Conservation (phyloP, 1,140 invertebrate species). For the Aporrectodea caliginosa region DNA sequence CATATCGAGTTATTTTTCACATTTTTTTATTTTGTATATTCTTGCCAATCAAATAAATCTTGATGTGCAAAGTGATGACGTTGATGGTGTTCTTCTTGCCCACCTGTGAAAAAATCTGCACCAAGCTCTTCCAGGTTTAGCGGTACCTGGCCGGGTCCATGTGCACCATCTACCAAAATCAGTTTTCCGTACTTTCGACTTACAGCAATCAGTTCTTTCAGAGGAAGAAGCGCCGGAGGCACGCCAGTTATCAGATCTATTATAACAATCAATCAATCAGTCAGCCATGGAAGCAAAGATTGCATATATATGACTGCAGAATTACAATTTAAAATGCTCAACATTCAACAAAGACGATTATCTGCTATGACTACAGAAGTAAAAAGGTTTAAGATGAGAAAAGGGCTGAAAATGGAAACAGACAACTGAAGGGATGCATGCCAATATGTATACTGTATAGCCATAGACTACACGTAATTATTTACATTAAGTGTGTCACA, state of each 20-base stretch:
- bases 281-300: too few relatives aligned
- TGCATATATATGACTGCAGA: too few relatives aligned
- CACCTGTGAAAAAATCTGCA: constrained; percentile 45
- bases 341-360: too few relatives aligned
- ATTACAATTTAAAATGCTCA: too few relatives aligned
- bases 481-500: too few relatives aligned
- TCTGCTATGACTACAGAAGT: too few relatives aligned
- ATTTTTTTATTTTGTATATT: not conserved
- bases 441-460: too few relatives aligned
- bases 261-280: too few relatives aligned
- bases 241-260: constrained; percentile 42
- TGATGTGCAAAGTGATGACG: not conserved
- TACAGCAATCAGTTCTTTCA: constrained; percentile 37
- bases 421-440: too few relatives aligned
- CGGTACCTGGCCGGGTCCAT: constrained; percentile 41
- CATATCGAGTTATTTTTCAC: not conserved
- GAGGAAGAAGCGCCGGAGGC: constrained; percentile 38
- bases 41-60: not conserved
- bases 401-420: too few relatives aligned
- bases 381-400: too few relatives aligned
- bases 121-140: constrained; percentile 39
- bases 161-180: constrained; percentile 43
- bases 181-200: constrained; percentile 39
- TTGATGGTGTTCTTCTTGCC: not conserved
- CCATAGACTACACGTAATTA: too few relatives aligned